Evolutionary conservation across 2,888 invertebrate species (phyloP).

Genomic region (Zelleria hepariella): DNA sequence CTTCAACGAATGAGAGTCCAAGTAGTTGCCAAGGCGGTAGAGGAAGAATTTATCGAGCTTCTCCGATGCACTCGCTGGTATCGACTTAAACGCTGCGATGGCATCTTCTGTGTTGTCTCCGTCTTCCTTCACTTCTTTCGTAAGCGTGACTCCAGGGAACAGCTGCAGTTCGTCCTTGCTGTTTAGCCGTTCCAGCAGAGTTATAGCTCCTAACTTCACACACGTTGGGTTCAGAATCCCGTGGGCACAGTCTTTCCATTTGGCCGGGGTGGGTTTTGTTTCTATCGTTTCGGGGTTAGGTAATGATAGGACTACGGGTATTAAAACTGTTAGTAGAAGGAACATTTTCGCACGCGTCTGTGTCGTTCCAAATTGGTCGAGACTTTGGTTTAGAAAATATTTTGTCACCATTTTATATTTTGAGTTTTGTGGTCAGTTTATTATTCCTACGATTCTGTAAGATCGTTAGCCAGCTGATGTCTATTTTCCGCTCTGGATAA

Average conservation of each 20-base stretch:
- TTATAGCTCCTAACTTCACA: slow-evolving; percentile 57
- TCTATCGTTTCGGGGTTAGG: neutral
- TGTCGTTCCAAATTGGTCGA: neutral
- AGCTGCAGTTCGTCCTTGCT: slow-evolving; percentile 51
- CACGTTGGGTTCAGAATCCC: slow-evolving; percentile 59
- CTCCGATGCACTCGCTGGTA: slow-evolving; percentile 75
- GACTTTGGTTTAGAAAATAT: slow-evolving; percentile 17
- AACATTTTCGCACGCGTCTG: slow-evolving; percentile 5
- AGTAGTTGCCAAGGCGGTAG: slow-evolving; percentile 78
- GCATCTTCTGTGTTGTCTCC: slow-evolving; percentile 35
- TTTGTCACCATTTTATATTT: slow-evolving; percentile 48
- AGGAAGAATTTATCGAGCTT: slow-evolving; percentile 82
- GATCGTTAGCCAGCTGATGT: neutral
- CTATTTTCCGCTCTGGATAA: neutral
- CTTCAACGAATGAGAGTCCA: slow-evolving; percentile 81
- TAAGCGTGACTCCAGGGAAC: slow-evolving; percentile 74
- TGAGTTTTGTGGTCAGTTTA: slow-evolving; percentile 35
- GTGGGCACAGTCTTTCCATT: slow-evolving; percentile 50
- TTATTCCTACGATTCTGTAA: neutral
- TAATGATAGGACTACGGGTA: neutral
- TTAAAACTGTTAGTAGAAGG: neutral
- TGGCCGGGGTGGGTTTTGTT: slow-evolving; percentile 13
- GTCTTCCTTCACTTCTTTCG: slow-evolving; percentile 66
- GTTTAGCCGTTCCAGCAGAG: slow-evolving; percentile 50
- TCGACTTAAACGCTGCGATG: slow-evolving; percentile 72